These are phyloP conservation scores for Bradysia coprophila DNA, from an alignment of 1,140 invertebrate genomes.

Conservation along the genomic window DNA sequence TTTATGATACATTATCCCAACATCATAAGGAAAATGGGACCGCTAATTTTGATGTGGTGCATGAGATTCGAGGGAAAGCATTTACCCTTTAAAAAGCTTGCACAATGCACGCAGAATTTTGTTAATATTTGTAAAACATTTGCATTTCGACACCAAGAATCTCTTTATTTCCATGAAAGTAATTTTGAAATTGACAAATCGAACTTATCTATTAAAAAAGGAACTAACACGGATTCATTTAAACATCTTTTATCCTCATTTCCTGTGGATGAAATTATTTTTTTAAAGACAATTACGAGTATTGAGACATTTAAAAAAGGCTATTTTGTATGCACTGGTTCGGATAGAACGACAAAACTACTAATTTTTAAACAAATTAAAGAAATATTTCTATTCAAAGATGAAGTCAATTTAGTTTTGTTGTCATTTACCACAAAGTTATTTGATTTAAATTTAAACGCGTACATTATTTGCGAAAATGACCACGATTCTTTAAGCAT, in stretches of 20 bases:
- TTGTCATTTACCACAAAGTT: no score
- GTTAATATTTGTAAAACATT: not conserved
- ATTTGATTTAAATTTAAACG: no score
- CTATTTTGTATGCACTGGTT: not conserved
- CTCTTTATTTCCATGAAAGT: not conserved
- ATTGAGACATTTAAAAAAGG: not conserved
- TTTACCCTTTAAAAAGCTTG: not conserved
- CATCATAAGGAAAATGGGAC: not conserved
- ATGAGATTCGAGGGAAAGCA: not conserved
- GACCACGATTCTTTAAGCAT: no score
- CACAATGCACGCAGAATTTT: not conserved
- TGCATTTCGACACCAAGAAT: not conserved
- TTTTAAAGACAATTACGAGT: not conserved
- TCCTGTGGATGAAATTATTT: not conserved
- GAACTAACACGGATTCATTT: no score
- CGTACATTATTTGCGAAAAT: no score
- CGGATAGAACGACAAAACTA: not conserved
- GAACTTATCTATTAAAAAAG: not conserved
- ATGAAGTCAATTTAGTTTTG: no score
- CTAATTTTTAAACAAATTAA: not conserved
- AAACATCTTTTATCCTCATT: not conserved
- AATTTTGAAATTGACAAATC: not conserved
- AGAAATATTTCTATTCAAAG: not conserved
- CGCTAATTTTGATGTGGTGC: not conserved
- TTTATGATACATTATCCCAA: not conserved